A percentile compares a stretch with the other conserved stretches of the same genome.
Conservation (phyloP, 2,888 invertebrate species). For the Drosophila histrio region DNA sequence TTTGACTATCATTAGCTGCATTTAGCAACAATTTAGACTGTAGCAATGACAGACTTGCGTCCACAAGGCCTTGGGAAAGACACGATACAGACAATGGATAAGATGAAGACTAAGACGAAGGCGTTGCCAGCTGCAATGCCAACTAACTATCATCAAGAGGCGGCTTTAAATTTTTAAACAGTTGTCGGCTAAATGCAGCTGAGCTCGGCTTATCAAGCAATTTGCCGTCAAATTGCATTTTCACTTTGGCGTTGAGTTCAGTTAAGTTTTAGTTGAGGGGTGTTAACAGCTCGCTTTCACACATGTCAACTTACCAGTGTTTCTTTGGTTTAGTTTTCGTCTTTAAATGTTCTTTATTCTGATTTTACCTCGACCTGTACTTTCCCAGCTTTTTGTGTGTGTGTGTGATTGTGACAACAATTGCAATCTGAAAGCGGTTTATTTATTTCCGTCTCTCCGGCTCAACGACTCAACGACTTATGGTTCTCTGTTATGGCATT, state of each 20-base stretch:
- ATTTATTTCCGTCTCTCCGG: slow-evolving; percentile 11
- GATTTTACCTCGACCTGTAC: not conserved
- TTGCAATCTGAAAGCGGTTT: slow-evolving; percentile 22
- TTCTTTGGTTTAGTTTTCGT: not conserved
- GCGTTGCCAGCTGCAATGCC: slow-evolving; percentile 59
- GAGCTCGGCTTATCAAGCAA: slow-evolving; percentile 51
- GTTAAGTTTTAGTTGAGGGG: not conserved
- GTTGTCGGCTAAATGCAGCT: slow-evolving; percentile 31
- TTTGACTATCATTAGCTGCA: slow-evolving; percentile 56
- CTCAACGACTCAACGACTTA: slow-evolving; percentile 17
- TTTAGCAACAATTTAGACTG: slow-evolving; percentile 62
- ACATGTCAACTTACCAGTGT: slow-evolving; percentile 30
- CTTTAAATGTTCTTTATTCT: not conserved
- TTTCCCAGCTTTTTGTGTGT: not conserved
- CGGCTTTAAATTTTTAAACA: slow-evolving; percentile 24
- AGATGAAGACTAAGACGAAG: slow-evolving; percentile 42
- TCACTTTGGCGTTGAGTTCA: slow-evolving; percentile 37
- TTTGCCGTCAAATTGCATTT: slow-evolving; percentile 46
- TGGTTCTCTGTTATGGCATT: slow-evolving; percentile 47
- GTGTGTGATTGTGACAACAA: not conserved
- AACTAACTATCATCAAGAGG: slow-evolving; percentile 26
- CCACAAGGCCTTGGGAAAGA: slow-evolving; percentile 56
- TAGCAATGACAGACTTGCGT: slow-evolving; percentile 56
- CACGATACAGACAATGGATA: slow-evolving; percentile 51
- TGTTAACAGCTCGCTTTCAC: slow-evolving; percentile 50